A percentile compares a stretch with the other conserved stretches of the same genome.
phyloP scores from a whole-genome alignment of 2,797 vertebrate species.

The Telmatherina bonti region DNA sequence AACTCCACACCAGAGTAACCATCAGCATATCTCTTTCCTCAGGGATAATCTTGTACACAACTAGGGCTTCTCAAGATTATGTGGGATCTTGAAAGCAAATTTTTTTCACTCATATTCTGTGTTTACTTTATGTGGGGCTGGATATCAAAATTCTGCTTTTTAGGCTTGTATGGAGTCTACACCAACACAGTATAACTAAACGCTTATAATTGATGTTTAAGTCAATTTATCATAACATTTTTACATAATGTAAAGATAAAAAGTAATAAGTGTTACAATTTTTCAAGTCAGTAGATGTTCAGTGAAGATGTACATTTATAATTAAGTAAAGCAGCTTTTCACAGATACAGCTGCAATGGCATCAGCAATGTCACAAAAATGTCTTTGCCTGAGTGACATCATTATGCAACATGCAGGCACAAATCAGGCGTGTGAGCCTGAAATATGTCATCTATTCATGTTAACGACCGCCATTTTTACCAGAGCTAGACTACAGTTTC shows the following conservation, averaged over 20 bases:
- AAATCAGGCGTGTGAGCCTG: background rate
- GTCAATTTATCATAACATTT: background rate
- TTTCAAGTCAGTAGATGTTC: background rate
- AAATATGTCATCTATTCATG: background rate
- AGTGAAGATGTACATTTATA: background rate
- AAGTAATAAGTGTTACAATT: conserved; percentile 10
- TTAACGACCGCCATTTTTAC: background rate
- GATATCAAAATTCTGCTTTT: conserved; percentile 46
- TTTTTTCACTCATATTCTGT: conserved; percentile 21
- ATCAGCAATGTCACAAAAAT: background rate
- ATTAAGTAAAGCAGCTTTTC: background rate
- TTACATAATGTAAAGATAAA: background rate
- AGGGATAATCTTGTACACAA: conserved; percentile 43
- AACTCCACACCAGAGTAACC: conserved; percentile 66
- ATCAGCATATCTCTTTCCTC: conserved; percentile 63
- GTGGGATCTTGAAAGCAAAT: conserved; percentile 40
- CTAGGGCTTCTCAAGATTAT: conserved; percentile 37
- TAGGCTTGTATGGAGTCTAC: conserved; percentile 5
- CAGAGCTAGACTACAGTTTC: background rate
- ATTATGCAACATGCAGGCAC: background rate
- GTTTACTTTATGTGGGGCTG: conserved; percentile 36
- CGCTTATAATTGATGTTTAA: conserved; percentile 11
- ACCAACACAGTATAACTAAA: conserved; percentile 31
- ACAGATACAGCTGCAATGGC: background rate
- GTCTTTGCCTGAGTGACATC: background rate